Percentiles rank a stretch among this genome's conserved stretches.
phyloP scores from a whole-genome alignment of 2,888 invertebrate genomes.

The Leucoptera coffeella region DNA sequence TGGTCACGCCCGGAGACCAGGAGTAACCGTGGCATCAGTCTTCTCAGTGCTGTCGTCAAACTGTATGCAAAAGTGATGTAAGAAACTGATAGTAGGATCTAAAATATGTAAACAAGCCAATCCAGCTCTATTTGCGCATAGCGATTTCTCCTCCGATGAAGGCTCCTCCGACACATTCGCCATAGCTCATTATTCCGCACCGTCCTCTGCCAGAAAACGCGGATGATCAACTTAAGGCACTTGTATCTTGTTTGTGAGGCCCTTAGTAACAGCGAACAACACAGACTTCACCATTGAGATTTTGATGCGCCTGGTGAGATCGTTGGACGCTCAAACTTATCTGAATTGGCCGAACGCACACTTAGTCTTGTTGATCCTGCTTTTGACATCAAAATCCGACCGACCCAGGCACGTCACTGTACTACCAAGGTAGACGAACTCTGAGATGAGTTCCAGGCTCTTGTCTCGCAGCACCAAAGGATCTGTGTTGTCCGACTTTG shows the following conservation, averaged over 20 bases:
- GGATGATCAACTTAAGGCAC: not conserved
- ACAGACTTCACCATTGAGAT: not conserved
- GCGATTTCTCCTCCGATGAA: no score
- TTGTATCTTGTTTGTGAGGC: not conserved
- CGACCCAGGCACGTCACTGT: not conserved
- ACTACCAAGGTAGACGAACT: not conserved
- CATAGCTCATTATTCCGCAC: not conserved
- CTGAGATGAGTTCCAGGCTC: not conserved
- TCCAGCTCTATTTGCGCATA: no score
- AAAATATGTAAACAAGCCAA: no score
- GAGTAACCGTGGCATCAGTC: no score
- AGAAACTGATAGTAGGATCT: no score
- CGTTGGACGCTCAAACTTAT: slow-evolving; percentile 4
- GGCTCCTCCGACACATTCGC: not conserved
- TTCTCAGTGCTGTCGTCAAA: no score
- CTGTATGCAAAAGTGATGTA: no score
- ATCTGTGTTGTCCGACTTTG: not conserved
- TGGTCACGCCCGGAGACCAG: no score
- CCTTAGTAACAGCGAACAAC: not conserved
- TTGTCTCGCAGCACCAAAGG: not conserved
- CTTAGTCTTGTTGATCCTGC: slow-evolving; percentile 2
- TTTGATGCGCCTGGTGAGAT: slow-evolving; percentile 4
- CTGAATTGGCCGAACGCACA: slow-evolving; percentile 4
- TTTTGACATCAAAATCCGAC: slow-evolving; percentile 3
- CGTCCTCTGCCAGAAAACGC: not conserved